Evolutionary conservation across 2,113 vertebrate species (phyloP), one percentile per base, ranked within the genome.

Genomic region (Petrocephalus microphthalmus): DNA sequence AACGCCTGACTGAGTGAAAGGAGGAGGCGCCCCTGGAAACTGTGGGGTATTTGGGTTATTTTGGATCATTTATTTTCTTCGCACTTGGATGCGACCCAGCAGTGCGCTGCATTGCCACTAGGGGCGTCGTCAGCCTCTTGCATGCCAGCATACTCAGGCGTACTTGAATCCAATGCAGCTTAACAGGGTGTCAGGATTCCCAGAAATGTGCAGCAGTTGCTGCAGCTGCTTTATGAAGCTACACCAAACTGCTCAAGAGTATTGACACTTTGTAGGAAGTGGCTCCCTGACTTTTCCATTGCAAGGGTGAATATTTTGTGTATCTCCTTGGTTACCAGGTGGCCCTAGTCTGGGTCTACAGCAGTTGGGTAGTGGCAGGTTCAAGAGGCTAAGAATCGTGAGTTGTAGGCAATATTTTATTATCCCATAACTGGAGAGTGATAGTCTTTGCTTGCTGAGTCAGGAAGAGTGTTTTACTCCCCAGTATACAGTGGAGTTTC

Each of bases 1-100:
- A 71, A 71, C 33, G 2, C 91, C 90, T 91, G 89, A 91, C 91
- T 85, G 7, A 92, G 92, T 93, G 89, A 92, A 90, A 91, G 85
- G 86, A 91, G 89, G 89, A 90, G 25, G 91, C 93, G 91, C 93
- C 91, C 91, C 53, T 89, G 91, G 87, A 54, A 87, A 60, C 20
- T 56, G 74, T 45, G 25, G 25, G 53, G 37, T 82, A 53, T 83
- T 64, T 53, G 19, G 54, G 52, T n/a, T 25, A 87, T 60, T 74
- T 8, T 60, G 52, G 88, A 88, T 91, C 78, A 91, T 56, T 88
- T 17, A 29, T 7, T 33, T 71, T 88, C 89, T 88, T 47, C 20
- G 67, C 74, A 87, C 85, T 56, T 71, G 25, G 7, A 60, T 60
- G 57, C 22, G 57, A 60, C 57, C 57, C 8, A 11, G 60, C 60